These are phyloP conservation scores for Helogale parvula DNA, from an alignment of 2,113 vertebrate species.

Conservation along the genomic window DNA sequence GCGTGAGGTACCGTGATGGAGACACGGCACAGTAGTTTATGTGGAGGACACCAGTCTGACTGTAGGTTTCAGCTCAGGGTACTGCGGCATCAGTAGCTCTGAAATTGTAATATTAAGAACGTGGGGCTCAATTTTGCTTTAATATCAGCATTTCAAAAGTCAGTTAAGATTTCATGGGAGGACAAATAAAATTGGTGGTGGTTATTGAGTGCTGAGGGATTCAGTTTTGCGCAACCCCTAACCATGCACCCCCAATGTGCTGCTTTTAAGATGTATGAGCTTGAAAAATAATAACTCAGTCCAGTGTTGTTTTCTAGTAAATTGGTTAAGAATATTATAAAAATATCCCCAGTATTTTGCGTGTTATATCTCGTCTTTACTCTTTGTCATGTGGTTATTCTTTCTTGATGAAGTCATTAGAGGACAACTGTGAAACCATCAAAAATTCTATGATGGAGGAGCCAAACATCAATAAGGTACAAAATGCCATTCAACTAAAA, in stretches of 20 bases:
- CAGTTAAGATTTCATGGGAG: neutral
- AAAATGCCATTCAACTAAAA: slow-evolving; percentile 72
- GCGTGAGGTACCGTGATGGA: neutral
- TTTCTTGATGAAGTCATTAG: slow-evolving; percentile 91
- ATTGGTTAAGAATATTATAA: slow-evolving; percentile 42
- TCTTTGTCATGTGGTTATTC: slow-evolving; percentile 85
- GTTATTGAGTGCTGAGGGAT: slow-evolving; percentile 31
- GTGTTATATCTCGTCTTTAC: slow-evolving; percentile 85
- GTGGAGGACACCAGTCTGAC: neutral
- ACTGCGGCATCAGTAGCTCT: neutral
- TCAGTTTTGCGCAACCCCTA: neutral
- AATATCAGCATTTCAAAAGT: slow-evolving; percentile 37
- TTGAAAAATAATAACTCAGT: neutral
- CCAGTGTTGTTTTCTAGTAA: neutral
- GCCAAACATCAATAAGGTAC: slow-evolving; percentile 92
- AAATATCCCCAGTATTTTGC: slow-evolving; percentile 76
- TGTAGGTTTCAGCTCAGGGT: slow-evolving; percentile 9
- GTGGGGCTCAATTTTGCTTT: neutral
- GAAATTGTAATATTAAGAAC: slow-evolving; percentile 35
- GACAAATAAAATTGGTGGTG: neutral
- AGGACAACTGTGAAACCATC: slow-evolving; percentile 91
- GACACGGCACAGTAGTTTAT: neutral
- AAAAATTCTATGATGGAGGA: slow-evolving; percentile 93
- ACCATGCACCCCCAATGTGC: neutral
- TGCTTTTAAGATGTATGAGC: slow-evolving; percentile 39